These are phyloP conservation scores for Cydia amplana DNA, from an alignment of 1,140 invertebrate species.

Conservation along the genomic window DNA sequence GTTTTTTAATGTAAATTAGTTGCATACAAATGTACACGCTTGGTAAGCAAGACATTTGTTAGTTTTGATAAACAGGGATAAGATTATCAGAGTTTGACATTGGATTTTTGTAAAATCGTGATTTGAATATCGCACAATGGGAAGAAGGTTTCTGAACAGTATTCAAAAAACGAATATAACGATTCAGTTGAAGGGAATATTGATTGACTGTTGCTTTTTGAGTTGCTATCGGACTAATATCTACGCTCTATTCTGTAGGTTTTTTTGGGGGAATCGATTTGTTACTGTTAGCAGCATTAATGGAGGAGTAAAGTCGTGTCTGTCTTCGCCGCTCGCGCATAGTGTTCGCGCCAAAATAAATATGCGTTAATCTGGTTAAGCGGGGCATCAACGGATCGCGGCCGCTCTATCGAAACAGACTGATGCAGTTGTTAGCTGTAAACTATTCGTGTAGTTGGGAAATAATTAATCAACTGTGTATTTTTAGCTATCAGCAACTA, in stretches of 20 bases:
- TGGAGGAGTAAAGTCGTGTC: constrained; percentile 60
- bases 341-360: constrained; percentile 68
- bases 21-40: constrained; percentile 33
- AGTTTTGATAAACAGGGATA: constrained; percentile 28
- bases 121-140: constrained; percentile 17
- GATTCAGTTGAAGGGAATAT: neutral
- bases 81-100: constrained; percentile 16
- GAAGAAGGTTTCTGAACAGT: neutral
- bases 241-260: neutral
- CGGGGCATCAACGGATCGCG: constrained; percentile 21
- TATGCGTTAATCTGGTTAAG: constrained; percentile 53
- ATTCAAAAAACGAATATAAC: neutral
- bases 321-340: constrained; percentile 67
- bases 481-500: no score
- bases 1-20: constrained; percentile 40
- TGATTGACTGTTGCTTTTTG: neutral
- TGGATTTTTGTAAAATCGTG: constrained; percentile 16
- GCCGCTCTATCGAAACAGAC: constrained; percentile 26
- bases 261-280: constrained; percentile 57
- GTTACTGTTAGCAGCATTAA: constrained; percentile 43
- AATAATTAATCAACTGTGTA: neutral
- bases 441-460: constrained; percentile 8
- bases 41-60: constrained; percentile 17
- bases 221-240: neutral
- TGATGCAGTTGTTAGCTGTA: constrained; percentile 24